Evolutionary conservation across 1,140 invertebrate species (phyloP).

Genomic region (Anastrepha ludens): DNA sequence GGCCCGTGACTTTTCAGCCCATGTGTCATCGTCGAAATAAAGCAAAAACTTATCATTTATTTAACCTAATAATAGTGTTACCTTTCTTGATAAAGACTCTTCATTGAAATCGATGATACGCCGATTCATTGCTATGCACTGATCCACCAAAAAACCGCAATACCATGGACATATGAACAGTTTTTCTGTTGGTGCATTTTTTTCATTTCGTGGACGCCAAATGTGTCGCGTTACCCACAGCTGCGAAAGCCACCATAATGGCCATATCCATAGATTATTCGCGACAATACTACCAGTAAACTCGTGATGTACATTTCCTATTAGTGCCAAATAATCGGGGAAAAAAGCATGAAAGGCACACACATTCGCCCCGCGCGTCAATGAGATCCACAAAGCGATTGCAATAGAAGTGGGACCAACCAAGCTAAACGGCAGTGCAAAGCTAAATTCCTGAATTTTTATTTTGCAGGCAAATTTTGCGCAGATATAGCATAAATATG

Average conservation of each 20-base stretch:
- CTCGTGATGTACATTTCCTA: constrained; percentile 67
- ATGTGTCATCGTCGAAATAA: too few species aligned
- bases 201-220: constrained; percentile 86
- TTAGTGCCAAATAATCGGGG: constrained; percentile 83
- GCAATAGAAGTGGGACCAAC: constrained; percentile 82
- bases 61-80: constrained; percentile 67
- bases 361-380: constrained; percentile 77
- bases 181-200: constrained; percentile 86
- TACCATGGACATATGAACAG: constrained; percentile 90
- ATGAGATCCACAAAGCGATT: constrained; percentile 79
- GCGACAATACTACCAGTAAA: constrained; percentile 76
- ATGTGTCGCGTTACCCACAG: constrained; percentile 88
- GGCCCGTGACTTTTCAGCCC: too few species aligned
- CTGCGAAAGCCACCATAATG: constrained; percentile 85
- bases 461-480: constrained; percentile 90
- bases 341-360: constrained; percentile 79
- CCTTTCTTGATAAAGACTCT: constrained; percentile 88
- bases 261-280: constrained; percentile 83
- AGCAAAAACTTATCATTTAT: too few species aligned
- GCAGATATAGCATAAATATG: constrained; percentile 83
- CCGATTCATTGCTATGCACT: constrained; percentile 89
- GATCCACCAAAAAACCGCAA: constrained; percentile 87
- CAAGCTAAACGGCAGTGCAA: constrained; percentile 85
- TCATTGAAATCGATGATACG: constrained; percentile 83
- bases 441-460: constrained; percentile 87